Evolutionary conservation across 2,888 invertebrate genomes (phyloP).

Genomic region (Pseudococcus jackbeardsleyi): DNA sequence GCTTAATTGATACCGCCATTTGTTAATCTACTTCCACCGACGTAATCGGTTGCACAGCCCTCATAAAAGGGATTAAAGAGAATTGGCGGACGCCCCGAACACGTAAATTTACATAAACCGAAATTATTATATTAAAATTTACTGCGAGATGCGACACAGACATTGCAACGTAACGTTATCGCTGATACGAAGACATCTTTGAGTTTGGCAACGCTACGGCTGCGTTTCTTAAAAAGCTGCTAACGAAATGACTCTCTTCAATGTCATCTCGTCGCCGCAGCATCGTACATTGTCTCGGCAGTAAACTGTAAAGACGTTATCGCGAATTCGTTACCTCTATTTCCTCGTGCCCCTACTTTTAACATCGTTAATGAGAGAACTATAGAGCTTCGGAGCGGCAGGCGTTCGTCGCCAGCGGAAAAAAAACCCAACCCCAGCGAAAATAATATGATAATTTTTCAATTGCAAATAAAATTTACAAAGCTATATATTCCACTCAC

Average conservation of each 20-base stretch:
- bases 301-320: conserved; percentile 33
- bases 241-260: conserved; percentile 4
- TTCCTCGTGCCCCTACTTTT: background rate
- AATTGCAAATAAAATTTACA: conserved; percentile 51
- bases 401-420: background rate
- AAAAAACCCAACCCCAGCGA: conserved; percentile 33
- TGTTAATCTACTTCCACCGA: conserved; percentile 29
- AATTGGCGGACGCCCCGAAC: background rate
- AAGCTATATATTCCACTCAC: conserved; percentile 51
- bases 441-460: conserved; percentile 51
- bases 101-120: conserved; percentile 32
- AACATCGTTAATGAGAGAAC: conserved; percentile 41
- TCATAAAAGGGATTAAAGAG: conserved; percentile 16
- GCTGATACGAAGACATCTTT: conserved; percentile 7
- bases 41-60: conserved; percentile 16
- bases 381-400: background rate
- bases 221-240: conserved; percentile 6
- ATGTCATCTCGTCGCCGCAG: conserved; percentile 4
- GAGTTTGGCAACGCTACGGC: background rate
- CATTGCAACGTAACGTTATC: background rate
- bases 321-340: conserved; percentile 37
- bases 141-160: background rate
- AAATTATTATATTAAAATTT: conserved; percentile 43
- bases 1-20: conserved; percentile 1
- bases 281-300: background rate